Percentiles rank a stretch among this genome's conserved stretches.
These are phyloP conservation scores for Notocelia uddmanniana DNA, from an alignment of 2,888 invertebrate species.

Conservation along the genomic window DNA sequence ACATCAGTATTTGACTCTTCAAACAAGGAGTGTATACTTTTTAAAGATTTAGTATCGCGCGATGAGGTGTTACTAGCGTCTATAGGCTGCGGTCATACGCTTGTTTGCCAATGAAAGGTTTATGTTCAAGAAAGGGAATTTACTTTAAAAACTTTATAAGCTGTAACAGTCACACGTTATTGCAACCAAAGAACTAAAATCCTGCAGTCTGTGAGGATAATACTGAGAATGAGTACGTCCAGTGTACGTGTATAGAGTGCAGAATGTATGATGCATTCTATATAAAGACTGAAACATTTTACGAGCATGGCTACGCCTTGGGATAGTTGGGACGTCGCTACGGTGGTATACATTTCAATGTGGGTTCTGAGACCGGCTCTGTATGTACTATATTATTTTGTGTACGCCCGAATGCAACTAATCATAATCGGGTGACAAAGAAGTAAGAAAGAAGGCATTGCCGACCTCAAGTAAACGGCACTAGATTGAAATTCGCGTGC, in stretches of 20 bases:
- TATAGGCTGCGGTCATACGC: no score
- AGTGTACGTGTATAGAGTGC: constrained; percentile 21
- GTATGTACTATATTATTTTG: background rate
- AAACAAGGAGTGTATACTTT: no score
- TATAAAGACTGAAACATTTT: constrained; percentile 1
- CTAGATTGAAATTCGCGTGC: no score
- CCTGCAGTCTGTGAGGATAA: background rate
- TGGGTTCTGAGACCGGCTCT: background rate
- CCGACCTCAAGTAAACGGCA: no score
- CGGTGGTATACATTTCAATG: background rate
- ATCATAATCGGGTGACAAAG: no score
- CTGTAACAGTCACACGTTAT: background rate
- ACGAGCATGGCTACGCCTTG: no score
- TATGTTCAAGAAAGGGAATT: no score
- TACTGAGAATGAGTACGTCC: background rate
- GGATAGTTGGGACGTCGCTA: background rate
- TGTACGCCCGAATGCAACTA: background rate
- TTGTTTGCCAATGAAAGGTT: no score
- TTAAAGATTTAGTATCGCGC: no score
- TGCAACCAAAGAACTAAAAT: background rate
- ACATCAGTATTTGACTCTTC: no score
- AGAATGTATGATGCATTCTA: background rate
- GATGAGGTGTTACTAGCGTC: no score
- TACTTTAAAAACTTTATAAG: background rate
- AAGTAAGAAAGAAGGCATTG: no score